phyloP scores from a whole-genome alignment of 2,113 vertebrate genomes.

The Tenrec ecaudatus region DNA sequence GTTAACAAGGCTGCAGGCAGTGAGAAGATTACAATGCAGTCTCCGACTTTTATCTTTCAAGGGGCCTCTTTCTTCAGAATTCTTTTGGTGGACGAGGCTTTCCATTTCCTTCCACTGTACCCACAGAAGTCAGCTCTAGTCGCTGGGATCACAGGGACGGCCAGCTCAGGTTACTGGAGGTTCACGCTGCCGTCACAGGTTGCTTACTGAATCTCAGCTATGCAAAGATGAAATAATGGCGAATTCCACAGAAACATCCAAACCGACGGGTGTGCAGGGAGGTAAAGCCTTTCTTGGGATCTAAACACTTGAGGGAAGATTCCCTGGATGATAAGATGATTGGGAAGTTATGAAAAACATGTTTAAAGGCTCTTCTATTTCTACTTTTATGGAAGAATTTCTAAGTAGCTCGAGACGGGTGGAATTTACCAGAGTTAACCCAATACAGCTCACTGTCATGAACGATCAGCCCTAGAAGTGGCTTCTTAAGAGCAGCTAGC shows the following conservation, averaged over 20 bases:
- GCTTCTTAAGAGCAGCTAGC: neutral
- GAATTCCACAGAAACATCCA: constrained; percentile 61
- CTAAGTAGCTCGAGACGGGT: neutral
- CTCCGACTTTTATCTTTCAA: constrained; percentile 49
- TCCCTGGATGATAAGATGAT: neutral
- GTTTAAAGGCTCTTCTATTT: neutral
- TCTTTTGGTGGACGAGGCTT: constrained; percentile 27
- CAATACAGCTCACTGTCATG: neutral
- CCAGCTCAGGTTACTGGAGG: neutral
- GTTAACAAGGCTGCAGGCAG: constrained; percentile 28
- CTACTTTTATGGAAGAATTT: neutral
- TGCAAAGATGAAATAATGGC: constrained; percentile 42
- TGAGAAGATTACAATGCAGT: constrained; percentile 30
- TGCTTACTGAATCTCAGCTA: constrained; percentile 19
- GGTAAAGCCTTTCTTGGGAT: neutral
- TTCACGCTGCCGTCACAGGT: constrained; percentile 12
- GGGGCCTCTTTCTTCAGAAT: constrained; percentile 12
- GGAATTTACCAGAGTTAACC: constrained; percentile 3
- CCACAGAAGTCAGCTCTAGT: neutral
- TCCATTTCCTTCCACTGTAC: constrained; percentile 27
- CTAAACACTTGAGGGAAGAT: constrained; percentile 44
- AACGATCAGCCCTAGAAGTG: constrained; percentile 7
- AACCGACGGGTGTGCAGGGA: constrained; percentile 23
- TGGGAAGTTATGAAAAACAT: neutral
- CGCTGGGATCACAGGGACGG: constrained; percentile 7